Base-by-base conservation (phyloP, 2,888 invertebrate genomes). In the Xylota segnis region DNA sequence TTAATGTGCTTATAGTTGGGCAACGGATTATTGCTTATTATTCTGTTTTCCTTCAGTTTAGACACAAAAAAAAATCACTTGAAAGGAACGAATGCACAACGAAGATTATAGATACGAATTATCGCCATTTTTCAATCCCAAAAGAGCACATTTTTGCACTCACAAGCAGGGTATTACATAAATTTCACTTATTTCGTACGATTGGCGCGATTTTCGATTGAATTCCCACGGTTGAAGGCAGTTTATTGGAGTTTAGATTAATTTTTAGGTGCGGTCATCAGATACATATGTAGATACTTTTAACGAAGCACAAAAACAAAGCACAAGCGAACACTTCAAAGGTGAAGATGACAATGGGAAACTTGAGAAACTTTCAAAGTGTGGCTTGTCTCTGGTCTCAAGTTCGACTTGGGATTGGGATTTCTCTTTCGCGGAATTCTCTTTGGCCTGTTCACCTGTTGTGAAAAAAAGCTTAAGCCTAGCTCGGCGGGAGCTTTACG, bases 251-350 rank as follows among this genome's bases (percentile, higher is more conserved):
- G 5, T 29, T 4, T 18, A 79, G 58, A 82, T 68, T 18, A 72
- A 68, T 68, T 82, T 86, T 68, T 86, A 86, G 86, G 86, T 86
- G 86, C 86, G 86, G 86, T 72, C 86, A 68, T 45, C 59, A 66
- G 58, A 71, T 23, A 47, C 50, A 40, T 34, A n/a, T n/a, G n/a
- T n/a, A 76, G 68, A 82, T 72, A 68, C 52, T 40, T 76, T 76
- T 58, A n/a, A 86, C 81, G 82, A 77, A 82, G 56, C 82, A 82
- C 76, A 45, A 54, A 63, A 72, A 56, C 76, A 86, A 82, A 86
- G 86, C 82, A 86, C 86, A 82, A 76, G 72, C 76, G 82, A 86
- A 75, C 86, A 86, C 82, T 82, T 63, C 86, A 82, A 72, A 86
- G 86, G 86, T 86, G 77, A 71, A 77, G 76, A 82, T 61, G 76